Percentiles rank a stretch among this genome's conserved stretches.
Evolutionary conservation across 2,113 vertebrate genomes (phyloP).

Genomic region (Brachypodius melanocephalos): DNA sequence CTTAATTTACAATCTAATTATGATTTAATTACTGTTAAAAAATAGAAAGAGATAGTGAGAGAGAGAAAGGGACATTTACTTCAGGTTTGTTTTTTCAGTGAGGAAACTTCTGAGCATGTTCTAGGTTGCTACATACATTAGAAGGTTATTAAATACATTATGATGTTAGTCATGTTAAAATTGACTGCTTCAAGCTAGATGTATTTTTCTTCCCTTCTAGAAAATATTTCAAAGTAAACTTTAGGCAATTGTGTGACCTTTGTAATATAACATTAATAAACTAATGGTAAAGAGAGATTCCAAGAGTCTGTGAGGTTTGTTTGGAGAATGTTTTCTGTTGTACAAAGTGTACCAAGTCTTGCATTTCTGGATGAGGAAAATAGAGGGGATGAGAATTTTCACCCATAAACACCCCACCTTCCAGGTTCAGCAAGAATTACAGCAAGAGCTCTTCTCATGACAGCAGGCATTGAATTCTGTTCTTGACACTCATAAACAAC

Average conservation of each 20-base stretch:
- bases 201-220: neutral
- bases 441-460: neutral
- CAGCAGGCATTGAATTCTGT: neutral
- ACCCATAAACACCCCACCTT: neutral
- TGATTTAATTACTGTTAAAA: neutral
- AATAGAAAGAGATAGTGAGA: no score
- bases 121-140: neutral
- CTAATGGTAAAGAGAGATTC: neutral
- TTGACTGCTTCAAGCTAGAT: neutral
- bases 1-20: neutral
- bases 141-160: neutral
- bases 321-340: neutral
- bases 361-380: neutral
- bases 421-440: neutral
- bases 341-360: neutral
- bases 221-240: neutral
- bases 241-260: neutral
- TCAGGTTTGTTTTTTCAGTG: neutral
- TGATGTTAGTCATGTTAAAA: neutral
- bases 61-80: neutral
- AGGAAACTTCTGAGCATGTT: neutral
- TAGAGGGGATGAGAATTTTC: neutral
- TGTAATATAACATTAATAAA: neutral
- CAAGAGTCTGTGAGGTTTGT: neutral
- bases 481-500: neutral